Base-by-base conservation (phyloP, 2,888 invertebrate genomes). In the Thumatha senex region DNA sequence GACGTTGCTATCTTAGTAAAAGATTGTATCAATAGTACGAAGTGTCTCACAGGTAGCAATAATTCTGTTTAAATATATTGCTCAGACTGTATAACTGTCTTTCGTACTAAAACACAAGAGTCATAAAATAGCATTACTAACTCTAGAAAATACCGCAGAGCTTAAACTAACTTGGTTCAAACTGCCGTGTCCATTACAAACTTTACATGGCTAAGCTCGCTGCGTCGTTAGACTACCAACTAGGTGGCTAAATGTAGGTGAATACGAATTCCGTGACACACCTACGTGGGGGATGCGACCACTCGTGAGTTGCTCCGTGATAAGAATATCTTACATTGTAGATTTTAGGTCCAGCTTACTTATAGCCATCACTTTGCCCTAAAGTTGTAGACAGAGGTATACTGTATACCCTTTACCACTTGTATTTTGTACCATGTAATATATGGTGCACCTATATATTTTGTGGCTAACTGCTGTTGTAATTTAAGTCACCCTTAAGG, bases 171-270 rank as follows among this genome's bases (percentile, higher is more conserved):
- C 11, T 33, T 38, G 31, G 18, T 18, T 33, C 15, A 54, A 54
- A 1, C 59, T 61, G 55, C 67, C 63, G 40, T 52, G 55, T 72
- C 65, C 54, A 58, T 54, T 46, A 15, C 10, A 39, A 38, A 41
- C 40, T 39, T 29, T 24, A 51, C 57, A 53, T 35, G 13, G 54
- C 52, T 46, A 54, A 49, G 44, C 18, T 11, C 8, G 24, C 33
- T 58, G 40, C 68, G 63, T 62, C 59, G 70, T 69, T 60, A 49
- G 74, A 72, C 73, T 74, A 68, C 71, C 66, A 71, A 74, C 73
- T 70, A 74, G 63, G 46, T 39, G 35, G 61, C 61, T 67, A 63
- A 68, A 68, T 71, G 67, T 70, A 61, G 67, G 68, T 67, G 71
- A 70, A 70, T 68, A 65, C 68, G 60, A 60, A 67, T 67, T 62